phyloP scores from a whole-genome alignment of 37 sponge, comb jelly and placozoan species.

The Dysidea cf. avara region DNA sequence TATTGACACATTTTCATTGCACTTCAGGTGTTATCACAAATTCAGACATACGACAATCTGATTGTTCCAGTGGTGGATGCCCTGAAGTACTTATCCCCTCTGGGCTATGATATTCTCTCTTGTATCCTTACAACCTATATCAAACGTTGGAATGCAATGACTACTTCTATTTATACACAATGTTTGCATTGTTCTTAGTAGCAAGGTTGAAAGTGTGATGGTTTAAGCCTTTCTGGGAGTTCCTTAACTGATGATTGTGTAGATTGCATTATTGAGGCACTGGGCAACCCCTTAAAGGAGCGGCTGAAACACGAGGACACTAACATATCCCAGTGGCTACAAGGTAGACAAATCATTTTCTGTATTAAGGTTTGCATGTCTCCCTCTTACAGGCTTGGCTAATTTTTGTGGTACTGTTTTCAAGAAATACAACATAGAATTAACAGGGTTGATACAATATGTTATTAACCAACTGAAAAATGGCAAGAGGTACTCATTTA shows the following conservation, averaged over 20 bases:
- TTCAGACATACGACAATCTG: slow-evolving; percentile 94
- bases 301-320: slow-evolving; percentile 94
- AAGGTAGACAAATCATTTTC: slow-evolving; percentile 36
- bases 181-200: not conserved
- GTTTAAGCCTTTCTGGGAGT: not conserved
- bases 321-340: slow-evolving; percentile 92
- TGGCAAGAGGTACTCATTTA: slow-evolving; percentile 76
- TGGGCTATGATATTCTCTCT: slow-evolving; percentile 85
- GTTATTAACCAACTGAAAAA: slow-evolving; percentile 96
- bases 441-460: slow-evolving; percentile 91
- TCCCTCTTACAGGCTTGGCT: slow-evolving; percentile 76
- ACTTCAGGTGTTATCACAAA: slow-evolving; percentile 91
- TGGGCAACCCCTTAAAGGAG: slow-evolving; percentile 91
- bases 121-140: slow-evolving; percentile 76
- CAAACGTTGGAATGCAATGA: too few relatives aligned
- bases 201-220: not conserved
- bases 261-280: slow-evolving; percentile 96
- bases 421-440: slow-evolving; percentile 92
- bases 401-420: slow-evolving; percentile 88
- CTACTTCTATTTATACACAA: too few relatives aligned
- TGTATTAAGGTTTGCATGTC: not conserved
- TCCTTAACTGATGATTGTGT: not conserved
- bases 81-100: slow-evolving; percentile 88
- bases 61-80: slow-evolving; percentile 95
- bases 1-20: too few relatives aligned